Base-by-base conservation (phyloP, 1,140 invertebrate genomes). In the Hycleus phaleratus region DNA sequence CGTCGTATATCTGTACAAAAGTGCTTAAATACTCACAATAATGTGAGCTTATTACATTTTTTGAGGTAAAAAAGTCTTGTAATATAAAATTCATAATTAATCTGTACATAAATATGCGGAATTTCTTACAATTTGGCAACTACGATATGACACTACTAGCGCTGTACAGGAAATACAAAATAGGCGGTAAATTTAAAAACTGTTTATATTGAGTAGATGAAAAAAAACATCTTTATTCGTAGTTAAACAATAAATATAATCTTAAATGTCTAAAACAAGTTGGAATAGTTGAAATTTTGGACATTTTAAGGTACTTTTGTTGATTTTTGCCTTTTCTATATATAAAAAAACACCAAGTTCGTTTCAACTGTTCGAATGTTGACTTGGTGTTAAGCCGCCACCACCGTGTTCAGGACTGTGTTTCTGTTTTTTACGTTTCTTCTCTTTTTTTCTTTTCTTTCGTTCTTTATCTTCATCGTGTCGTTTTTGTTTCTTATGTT, bases 361-460 rank as follows among this genome's bases (percentile, higher is more conserved):
- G 18, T 18, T 7, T 32, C 32, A 42, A 11, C 40, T 49, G 52
- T 59, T 69, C 7, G 67, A 65, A 57, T 89, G 87, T 68, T 87
- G 85, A 62, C 79, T 86, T 2, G 85, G 86, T 42, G 85, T 87
- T 46, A 87, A 74, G 40, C 81, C 80, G 40, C 81, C 80, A 45
- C 81, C 79, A 3, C 85, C 82, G 66, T 93, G 90, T 70, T 95
- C 91, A 0, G 91, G 91, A 71, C 91, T 94, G 69, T 95, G 91
- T 68, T 92, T 92, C 68, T 94, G 91, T 74, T 93, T 94, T 82
- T 95, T 94, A 56, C 91, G 82, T 68, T 95, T 95, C 73, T 96
- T 93, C 68, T 96, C 92, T 77, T 96, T 96, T 82, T 95, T 95
- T 66, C 92, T 81, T 68, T 95, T 95, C 75, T 93, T 94, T 38